A percentile compares a stretch with the other conserved stretches of the same genome.
These are phyloP conservation scores for Pteronura brasiliensis DNA, from an alignment of 2,113 vertebrate species.

Conservation along the genomic window DNA sequence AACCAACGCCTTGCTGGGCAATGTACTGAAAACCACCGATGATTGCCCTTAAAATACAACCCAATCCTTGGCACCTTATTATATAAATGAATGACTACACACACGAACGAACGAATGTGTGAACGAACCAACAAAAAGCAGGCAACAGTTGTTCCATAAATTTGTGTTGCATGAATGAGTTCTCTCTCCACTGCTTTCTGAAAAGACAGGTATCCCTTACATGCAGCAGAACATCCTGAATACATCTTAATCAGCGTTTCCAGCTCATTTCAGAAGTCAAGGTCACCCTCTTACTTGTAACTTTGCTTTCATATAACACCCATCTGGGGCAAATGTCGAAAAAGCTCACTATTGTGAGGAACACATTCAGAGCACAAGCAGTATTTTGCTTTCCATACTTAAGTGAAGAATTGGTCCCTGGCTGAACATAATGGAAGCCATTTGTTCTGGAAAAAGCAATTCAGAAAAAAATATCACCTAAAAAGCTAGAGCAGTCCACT, in stretches of 20 bases:
- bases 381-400: constrained; percentile 53
- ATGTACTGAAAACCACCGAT: background rate
- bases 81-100: background rate
- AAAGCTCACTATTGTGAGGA: constrained; percentile 32
- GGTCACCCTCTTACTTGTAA: background rate
- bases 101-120: background rate
- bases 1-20: background rate
- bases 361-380: background rate
- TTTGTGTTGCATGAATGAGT: background rate
- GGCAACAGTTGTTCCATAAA: background rate
- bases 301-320: background rate
- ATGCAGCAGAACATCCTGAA: background rate
- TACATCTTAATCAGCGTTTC: background rate
- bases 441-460: constrained; percentile 62
- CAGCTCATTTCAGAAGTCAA: background rate
- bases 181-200: background rate
- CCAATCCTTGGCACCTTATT: background rate
- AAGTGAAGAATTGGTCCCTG: constrained; percentile 38
- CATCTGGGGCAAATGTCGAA: background rate
- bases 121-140: background rate
- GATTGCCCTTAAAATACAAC: background rate
- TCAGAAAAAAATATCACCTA: constrained; percentile 41
- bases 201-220: background rate
- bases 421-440: constrained; percentile 50
- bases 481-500: background rate